phyloP scores from a whole-genome alignment of 2,797 vertebrate species.

The Hoplostethus mediterraneus region DNA sequence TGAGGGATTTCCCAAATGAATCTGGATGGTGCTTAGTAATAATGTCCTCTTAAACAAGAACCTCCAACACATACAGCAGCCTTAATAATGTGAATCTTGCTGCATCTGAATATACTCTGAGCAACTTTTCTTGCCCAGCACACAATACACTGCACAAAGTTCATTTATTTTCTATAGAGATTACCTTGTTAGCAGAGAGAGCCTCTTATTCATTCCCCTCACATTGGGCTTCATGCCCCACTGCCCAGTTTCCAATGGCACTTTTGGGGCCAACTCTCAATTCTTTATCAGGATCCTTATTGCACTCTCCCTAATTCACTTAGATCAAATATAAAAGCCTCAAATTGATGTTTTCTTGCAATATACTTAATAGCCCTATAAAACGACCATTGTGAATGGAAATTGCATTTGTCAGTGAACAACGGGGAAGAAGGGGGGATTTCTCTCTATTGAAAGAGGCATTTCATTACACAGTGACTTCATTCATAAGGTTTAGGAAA shows the following conservation, averaged over 20 bases:
- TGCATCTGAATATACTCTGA: constrained; percentile 2
- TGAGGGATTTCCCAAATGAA: constrained; percentile 3
- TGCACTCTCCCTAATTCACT: constrained; percentile 40
- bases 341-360: constrained; percentile 54
- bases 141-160: constrained; percentile 1
- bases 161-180: constrained; percentile 13
- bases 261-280: constrained; percentile 14
- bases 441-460: constrained; percentile 46
- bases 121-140: background rate
- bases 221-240: constrained; percentile 33
- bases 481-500: constrained; percentile 70
- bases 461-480: constrained; percentile 65
- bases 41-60: constrained; percentile 15
- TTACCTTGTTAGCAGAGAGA: constrained; percentile 27
- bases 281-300: constrained; percentile 23
- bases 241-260: constrained; percentile 26
- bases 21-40: constrained; percentile 12
- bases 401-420: constrained; percentile 53
- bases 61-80: constrained; percentile 5
- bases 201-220: constrained; percentile 32
- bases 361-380: constrained; percentile 19
- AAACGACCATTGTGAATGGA: constrained; percentile 28
- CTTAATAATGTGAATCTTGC: constrained; percentile 4
- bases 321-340: constrained; percentile 44
- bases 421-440: constrained; percentile 44